Conservation (phyloP, 2,888 invertebrate species). For the Scaptomyza polygonia region DNA sequence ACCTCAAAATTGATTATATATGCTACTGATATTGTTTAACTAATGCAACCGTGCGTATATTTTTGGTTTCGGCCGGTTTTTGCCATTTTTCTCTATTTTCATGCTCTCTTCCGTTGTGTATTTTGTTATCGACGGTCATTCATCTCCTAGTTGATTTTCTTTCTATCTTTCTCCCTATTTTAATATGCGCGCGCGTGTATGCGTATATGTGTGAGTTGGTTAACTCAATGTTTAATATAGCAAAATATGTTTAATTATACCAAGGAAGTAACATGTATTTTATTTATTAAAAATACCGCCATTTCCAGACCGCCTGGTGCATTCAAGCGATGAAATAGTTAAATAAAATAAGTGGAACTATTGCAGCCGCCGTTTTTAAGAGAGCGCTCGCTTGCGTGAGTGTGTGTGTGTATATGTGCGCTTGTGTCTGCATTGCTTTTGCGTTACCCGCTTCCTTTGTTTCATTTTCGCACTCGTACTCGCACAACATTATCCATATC, state of each 20-base stretch:
- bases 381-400: constrained; percentile 27
- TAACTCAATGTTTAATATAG: constrained; percentile 47
- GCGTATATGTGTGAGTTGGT: constrained; percentile 31
- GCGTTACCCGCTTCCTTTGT: constrained; percentile 72
- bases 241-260: constrained; percentile 12
- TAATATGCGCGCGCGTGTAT: constrained; percentile 45
- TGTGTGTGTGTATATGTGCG: constrained; percentile 32
- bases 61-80: constrained; percentile 57
- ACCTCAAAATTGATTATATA: constrained; percentile 24
- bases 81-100: constrained; percentile 53
- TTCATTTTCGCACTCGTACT: constrained; percentile 50
- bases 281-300: constrained; percentile 13
- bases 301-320: constrained; percentile 3
- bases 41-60: constrained; percentile 65
- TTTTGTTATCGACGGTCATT: constrained; percentile 78
- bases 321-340: constrained; percentile 10
- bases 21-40: constrained; percentile 30
- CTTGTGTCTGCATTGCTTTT: constrained; percentile 69
- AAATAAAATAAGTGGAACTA: constrained; percentile 31
- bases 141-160: constrained; percentile 76
- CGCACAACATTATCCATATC: constrained; percentile 67
- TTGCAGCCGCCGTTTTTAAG: constrained; percentile 25
- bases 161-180: constrained; percentile 56
- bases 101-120: constrained; percentile 64
- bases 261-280: constrained; percentile 5